These are phyloP conservation scores for Ceratitis capitata DNA, from an alignment of 1,140 invertebrate species.

Conservation along the genomic window DNA sequence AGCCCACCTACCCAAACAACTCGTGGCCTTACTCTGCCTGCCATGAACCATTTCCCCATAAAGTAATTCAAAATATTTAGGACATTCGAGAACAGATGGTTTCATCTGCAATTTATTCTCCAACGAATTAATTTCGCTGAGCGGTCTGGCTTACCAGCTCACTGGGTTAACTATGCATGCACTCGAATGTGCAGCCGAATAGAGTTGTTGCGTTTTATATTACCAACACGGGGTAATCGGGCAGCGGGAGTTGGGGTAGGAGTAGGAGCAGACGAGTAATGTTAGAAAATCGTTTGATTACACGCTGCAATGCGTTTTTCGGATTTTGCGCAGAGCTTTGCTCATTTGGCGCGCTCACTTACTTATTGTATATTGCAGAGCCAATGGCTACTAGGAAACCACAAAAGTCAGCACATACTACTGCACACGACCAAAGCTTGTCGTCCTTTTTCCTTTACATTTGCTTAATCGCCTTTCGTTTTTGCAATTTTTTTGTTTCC, in stretches of 20 bases:
- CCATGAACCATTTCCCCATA: too few relatives aligned
- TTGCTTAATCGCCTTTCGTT: conserved; percentile 28
- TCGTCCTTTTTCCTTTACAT: conserved; percentile 13
- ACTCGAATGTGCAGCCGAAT: too few relatives aligned
- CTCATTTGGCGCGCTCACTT: background rate
- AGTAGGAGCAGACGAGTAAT: background rate
- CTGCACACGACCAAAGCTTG: background rate
- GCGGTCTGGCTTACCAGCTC: too few relatives aligned
- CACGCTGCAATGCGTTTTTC: background rate
- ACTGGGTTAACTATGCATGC: too few relatives aligned
- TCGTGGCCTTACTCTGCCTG: too few relatives aligned
- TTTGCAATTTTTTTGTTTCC: background rate
- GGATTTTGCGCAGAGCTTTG: conserved; percentile 1
- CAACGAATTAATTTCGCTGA: too few relatives aligned
- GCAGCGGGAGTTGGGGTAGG: background rate
- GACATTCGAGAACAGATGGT: too few relatives aligned
- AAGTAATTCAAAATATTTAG: too few relatives aligned
- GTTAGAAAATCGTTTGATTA: background rate
- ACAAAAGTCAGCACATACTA: background rate
- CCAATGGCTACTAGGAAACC: conserved; percentile 17
- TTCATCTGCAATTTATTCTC: too few relatives aligned
- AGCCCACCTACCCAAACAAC: background rate
- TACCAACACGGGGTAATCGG: background rate
- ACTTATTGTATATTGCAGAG: background rate
- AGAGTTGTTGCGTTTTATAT: background rate